Percentiles rank a stretch among this genome's conserved stretches.
Evolutionary conservation across 2,113 vertebrate species (phyloP).

Genomic region (Petrocephalus microphthalmus): DNA sequence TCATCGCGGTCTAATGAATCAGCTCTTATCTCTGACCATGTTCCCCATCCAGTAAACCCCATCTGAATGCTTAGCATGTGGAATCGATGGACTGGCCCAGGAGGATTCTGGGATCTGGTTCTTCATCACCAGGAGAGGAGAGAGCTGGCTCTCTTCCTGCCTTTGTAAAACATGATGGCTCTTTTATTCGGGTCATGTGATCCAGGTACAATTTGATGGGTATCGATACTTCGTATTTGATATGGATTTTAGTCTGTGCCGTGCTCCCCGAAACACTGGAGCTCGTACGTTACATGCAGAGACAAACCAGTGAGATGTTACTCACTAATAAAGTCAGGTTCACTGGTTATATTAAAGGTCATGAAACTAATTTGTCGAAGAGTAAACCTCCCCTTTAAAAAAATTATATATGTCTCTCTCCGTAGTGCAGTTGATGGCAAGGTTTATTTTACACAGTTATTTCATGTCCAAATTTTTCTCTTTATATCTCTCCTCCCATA

Average conservation of each 20-base stretch:
- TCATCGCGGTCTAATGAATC: neutral
- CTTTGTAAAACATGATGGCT: neutral
- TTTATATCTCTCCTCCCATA: neutral
- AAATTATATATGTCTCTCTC: neutral
- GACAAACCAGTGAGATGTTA: neutral
- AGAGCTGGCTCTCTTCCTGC: neutral
- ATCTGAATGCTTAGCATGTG: neutral
- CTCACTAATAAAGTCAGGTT: neutral
- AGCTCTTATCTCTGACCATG: neutral
- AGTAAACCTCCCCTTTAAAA: neutral
- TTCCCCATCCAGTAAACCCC: neutral
- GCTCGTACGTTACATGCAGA: neutral
- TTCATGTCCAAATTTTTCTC: neutral
- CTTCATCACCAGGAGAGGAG: neutral
- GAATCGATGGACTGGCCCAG: neutral
- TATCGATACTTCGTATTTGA: too few relatives aligned
- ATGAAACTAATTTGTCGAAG: slow-evolving; percentile 4
- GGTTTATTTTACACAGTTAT: neutral
- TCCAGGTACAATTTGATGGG: neutral
- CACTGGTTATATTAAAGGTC: neutral
- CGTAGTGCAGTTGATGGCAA: neutral
- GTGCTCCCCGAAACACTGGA: neutral
- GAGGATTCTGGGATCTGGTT: neutral
- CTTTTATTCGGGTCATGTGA: neutral
- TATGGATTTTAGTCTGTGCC: neutral